Evolutionary conservation across 2,797 vertebrate species (phyloP), one percentile per base, ranked within the genome.

Genomic region (Calcarius lapponicus): DNA sequence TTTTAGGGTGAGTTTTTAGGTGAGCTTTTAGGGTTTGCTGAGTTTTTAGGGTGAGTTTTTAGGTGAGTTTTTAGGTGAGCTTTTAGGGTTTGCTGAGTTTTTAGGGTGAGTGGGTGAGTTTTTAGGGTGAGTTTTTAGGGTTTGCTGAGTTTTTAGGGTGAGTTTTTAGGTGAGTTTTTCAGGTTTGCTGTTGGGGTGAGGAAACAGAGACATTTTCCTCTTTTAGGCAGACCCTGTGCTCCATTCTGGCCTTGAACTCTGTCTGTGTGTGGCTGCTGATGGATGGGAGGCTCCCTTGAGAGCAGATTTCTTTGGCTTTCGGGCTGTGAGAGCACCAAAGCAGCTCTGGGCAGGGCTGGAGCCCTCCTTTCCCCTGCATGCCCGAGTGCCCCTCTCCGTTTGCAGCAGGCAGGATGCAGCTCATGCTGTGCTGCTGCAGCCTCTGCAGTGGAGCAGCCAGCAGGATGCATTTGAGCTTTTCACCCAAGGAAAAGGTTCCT

Each of bases 251-350:
- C 53, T 93, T 81, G 60, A 94, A 45, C 50, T 73, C 54, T 32
- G 48, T 34, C 40, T 5, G 0, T 20, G 10, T 56, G 45, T 56
- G 72, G 50, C 75, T 86, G 66, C 51, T 90, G 76, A 48, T 88
- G 60, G 66, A 81, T 69, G 45, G 29, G 45, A 93, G 50, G 53
- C 69, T 92, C 51, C 36, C 58, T 72, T 54, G 48, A 84, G 64
- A 81, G 66, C 83, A 88, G 66, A 72, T 92, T 90, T 86, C 72
- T 93, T 92, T 88, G 83, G 31, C 51, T 96, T 90, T 90, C 36
- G n/a, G 65, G 80, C 65, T 43, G 62, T 0, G 4, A 90, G 70
- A 10, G 70, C 73, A 70, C 73, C 34, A 22, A 79, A 81, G 90
- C 43, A 90, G 86, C 86, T 93, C 13, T 95, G 86, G 66, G 31